phyloP scores from a whole-genome alignment of 2,113 vertebrate species.

The Etia nguti region DNA sequence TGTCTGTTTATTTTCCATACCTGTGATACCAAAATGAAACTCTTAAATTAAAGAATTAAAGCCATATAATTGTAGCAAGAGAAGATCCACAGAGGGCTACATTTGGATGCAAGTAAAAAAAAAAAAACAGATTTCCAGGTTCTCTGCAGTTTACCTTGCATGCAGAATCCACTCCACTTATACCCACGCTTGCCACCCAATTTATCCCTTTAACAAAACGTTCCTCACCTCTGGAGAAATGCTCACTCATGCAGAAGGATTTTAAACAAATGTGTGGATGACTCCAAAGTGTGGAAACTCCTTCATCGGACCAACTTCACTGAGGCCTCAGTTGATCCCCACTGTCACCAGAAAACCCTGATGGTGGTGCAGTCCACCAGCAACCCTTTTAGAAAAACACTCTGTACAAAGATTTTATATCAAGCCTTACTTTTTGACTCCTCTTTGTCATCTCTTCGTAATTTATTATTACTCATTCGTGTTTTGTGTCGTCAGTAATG shows the following conservation, averaged over 20 bases:
- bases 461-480: slow-evolving; percentile 60
- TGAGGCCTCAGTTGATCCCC: slow-evolving; percentile 50
- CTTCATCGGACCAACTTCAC: slow-evolving; percentile 80
- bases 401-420: slow-evolving; percentile 70
- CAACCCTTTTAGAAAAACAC: slow-evolving; percentile 22
- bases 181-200: slow-evolving; percentile 12
- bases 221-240: background rate
- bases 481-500: slow-evolving; percentile 19
- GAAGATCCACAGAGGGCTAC: slow-evolving; percentile 40
- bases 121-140: slow-evolving; percentile 5
- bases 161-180: slow-evolving; percentile 36
- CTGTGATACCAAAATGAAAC: slow-evolving; percentile 70
- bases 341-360: slow-evolving; percentile 1
- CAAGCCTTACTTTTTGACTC: slow-evolving; percentile 84
- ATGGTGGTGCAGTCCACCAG: slow-evolving; percentile 43
- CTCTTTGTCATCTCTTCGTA: slow-evolving; percentile 56
- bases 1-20: slow-evolving; percentile 32
- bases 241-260: background rate
- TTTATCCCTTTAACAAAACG: background rate
- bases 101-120: slow-evolving; percentile 23
- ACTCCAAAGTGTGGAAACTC: slow-evolving; percentile 46
- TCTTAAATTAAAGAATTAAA: slow-evolving; percentile 65
- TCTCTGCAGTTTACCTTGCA: slow-evolving; percentile 48
- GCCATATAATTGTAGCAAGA: slow-evolving; percentile 71
- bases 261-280: background rate